These are phyloP conservation scores for Macroglossus sobrinus DNA, from an alignment of 2,113 vertebrate species.

Conservation along the genomic window DNA sequence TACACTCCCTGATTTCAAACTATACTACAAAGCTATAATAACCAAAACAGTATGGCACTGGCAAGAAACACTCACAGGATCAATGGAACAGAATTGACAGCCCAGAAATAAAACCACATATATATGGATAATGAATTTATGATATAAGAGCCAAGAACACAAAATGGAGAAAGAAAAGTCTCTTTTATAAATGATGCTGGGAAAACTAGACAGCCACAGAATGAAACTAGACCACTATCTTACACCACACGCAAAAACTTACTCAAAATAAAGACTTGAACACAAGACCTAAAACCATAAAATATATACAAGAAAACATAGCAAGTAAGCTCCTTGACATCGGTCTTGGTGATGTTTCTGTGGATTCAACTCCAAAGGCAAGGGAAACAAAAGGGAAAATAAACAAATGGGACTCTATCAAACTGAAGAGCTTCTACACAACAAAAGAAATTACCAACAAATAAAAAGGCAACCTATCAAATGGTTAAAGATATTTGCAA, in stretches of 20 bases:
- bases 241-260: not conserved
- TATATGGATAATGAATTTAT: too few relatives aligned
- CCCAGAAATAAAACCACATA: too few relatives aligned
- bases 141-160: too few relatives aligned
- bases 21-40: not conserved
- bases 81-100: too few relatives aligned
- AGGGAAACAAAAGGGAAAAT: too few relatives aligned
- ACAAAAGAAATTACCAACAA: not conserved
- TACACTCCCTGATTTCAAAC: too few relatives aligned
- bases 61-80: not conserved
- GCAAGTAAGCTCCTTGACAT: too few relatives aligned
- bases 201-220: not conserved
- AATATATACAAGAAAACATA: not conserved
- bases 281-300: not conserved
- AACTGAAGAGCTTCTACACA: too few relatives aligned
- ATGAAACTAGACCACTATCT: not conserved
- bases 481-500: not conserved
- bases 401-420: too few relatives aligned
- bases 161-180: too few relatives aligned
- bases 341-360: too few relatives aligned
- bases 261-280: not conserved
- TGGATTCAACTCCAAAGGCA: too few relatives aligned
- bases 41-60: not conserved
- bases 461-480: not conserved
- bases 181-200: not conserved